Evolutionary conservation across 1,140 invertebrate genomes (phyloP), one percentile per base, ranked within the genome.

Genomic region (Apis laboriosa): DNA sequence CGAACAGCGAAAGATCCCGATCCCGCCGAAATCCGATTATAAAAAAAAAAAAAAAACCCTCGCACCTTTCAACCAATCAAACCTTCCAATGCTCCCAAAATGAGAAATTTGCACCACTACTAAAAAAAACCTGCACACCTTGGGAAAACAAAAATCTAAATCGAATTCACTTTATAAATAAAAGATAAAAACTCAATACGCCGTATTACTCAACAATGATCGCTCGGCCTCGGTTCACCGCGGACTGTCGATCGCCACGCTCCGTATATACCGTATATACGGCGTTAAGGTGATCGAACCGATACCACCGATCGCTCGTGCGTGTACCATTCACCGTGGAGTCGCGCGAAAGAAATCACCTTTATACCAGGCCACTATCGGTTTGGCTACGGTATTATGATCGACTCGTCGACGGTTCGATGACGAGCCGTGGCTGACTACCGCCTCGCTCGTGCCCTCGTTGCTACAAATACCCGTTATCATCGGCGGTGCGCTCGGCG

Each of bases 391-490:
- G 2, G 34, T 34, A 34, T 34, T 34, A 34, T 34, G 2, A 34
- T 34, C 3, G 28, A 34, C 2, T 34, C 3, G 12, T 9, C 73
- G 79, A 76, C 61, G 43, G 43, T 43, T 43, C 34, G 34, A 43
- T 43, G 34, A 43, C 34, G 34, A 43, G 34, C 34, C 0, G 34
- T 7, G 34, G 34, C 63, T 43, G 63, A 81, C 79, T 81, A 55
- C 17, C 63, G 72, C 24, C 53, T 53, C 61, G 63, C 55, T 76
- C 72, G 72, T 67, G 51, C 63, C 43, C 43, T n/a, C 55, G 51
- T 70, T 61, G 85, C 74, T 86, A 86, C 60, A 87, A 86, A 66
- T 82, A 74, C 78, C 66, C 77, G 71, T 70, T 86, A 72, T 87
- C 71, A 83, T 43, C 34, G 49, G 9, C 24, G 12, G 55, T 2